Evolutionary conservation across 2,888 invertebrate genomes (phyloP).

Genomic region (Apodemia duryi): DNA sequence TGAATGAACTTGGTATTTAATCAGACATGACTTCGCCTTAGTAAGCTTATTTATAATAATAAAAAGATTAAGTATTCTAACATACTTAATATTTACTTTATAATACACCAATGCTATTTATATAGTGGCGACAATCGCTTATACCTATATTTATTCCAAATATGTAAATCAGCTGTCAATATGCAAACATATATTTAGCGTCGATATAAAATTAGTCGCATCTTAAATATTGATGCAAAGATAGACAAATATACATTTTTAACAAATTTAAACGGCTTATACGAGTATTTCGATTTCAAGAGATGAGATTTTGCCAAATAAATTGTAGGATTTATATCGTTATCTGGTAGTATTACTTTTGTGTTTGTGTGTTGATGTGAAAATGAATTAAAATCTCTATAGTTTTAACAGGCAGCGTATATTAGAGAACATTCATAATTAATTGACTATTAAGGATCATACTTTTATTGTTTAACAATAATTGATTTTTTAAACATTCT

Average conservation of each 20-base stretch:
- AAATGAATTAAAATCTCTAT: too few species aligned
- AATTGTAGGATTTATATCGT: background rate
- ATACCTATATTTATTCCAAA: background rate
- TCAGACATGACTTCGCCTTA: constrained; percentile 37
- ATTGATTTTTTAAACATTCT: too few species aligned
- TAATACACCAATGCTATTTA: constrained; percentile 55
- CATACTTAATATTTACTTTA: constrained; percentile 44
- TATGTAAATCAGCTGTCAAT: constrained; percentile 10
- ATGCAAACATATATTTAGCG: constrained; percentile 2
- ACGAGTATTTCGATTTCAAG: background rate
- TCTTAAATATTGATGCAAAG: background rate
- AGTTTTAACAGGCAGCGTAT: too few species aligned
- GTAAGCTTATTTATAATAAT: constrained; percentile 39
- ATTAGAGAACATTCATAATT: too few species aligned
- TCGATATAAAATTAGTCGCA: background rate
- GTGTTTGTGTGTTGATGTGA: background rate
- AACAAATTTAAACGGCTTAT: background rate
- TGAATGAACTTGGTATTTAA: constrained; percentile 37
- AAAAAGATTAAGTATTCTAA: constrained; percentile 42
- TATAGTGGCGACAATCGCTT: constrained; percentile 40
- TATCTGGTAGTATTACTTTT: background rate
- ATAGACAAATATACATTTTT: constrained; percentile 1
- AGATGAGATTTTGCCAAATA: constrained; percentile 3
- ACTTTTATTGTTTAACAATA: too few species aligned
- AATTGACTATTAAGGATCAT: too few species aligned